Percentiles rank a stretch among this genome's conserved stretches.
Conservation (phyloP, 1,140 invertebrate genomes). For the Amphibalanus amphitrite region DNA sequence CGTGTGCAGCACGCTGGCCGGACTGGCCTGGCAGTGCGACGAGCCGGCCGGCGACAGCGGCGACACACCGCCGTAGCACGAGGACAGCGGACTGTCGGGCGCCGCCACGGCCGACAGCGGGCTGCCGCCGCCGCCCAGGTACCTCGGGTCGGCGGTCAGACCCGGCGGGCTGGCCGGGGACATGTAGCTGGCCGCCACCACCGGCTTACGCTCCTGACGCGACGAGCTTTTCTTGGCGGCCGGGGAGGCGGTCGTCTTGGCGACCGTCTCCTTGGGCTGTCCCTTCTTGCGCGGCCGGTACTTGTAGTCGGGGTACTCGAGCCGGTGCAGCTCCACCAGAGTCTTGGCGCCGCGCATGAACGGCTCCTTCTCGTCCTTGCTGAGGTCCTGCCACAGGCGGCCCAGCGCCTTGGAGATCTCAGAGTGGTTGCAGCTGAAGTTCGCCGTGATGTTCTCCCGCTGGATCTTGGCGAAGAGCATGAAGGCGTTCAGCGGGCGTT, state of each 20-base stretch:
- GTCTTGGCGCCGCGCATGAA: slow-evolving; percentile 60
- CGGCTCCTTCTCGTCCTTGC: neutral
- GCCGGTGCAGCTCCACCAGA: slow-evolving; percentile 71
- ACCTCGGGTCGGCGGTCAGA: neutral
- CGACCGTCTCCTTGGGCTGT: neutral
- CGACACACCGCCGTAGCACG: neutral
- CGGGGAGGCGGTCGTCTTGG: neutral
- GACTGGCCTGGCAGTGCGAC: neutral
- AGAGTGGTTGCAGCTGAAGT: neutral
- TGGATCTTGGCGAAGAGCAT: slow-evolving; percentile 1
- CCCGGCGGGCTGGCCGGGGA: neutral
- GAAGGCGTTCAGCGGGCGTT: neutral
- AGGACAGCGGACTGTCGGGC: neutral
- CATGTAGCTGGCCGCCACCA: too few relatives aligned
- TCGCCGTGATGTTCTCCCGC: neutral
- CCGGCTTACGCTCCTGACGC: neutral
- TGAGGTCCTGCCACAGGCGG: neutral
- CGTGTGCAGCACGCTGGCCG: neutral
- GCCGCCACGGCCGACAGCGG: too few relatives aligned
- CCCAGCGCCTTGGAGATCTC: slow-evolving; percentile 4
- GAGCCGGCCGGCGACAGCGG: too few relatives aligned
- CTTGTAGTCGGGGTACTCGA: slow-evolving; percentile 95
- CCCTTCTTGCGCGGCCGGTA: slow-evolving; percentile 74
- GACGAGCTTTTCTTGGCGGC: neutral
- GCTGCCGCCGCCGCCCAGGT: neutral